Conservation (phyloP, 2,888 invertebrate genomes). For the Hypselothyrea guttata region DNA sequence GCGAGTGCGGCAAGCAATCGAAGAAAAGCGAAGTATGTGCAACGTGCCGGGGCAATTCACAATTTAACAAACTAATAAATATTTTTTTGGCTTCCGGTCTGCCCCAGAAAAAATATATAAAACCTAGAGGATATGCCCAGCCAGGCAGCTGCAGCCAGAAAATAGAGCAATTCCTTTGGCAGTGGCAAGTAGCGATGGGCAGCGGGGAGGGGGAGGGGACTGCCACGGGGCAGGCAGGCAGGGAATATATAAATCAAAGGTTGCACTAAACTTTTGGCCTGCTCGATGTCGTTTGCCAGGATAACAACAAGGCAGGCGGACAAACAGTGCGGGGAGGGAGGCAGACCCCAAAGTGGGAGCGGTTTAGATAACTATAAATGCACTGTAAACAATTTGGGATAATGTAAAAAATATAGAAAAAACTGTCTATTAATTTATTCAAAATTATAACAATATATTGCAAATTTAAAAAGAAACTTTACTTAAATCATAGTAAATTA, state of each 20-base stretch:
- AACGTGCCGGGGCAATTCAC: constrained; percentile 70
- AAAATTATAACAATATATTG: constrained; percentile 10
- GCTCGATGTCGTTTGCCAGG: constrained; percentile 76
- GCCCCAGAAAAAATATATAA: constrained; percentile 2
- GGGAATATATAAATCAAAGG: constrained; percentile 80
- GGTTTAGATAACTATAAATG: not conserved
- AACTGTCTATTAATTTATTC: too few relatives aligned
- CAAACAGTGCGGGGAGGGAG: constrained; percentile 1
- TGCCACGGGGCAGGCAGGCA: too few relatives aligned
- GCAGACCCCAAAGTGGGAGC: not conserved
- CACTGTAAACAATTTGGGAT: not conserved
- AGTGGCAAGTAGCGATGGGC: constrained; percentile 15
- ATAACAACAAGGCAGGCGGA: constrained; percentile 65
- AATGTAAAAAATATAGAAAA: constrained; percentile 4
- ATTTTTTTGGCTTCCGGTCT: constrained; percentile 77
- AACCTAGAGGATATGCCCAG: constrained; percentile 56
- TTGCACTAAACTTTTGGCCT: constrained; percentile 75
- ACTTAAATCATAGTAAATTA: too few relatives aligned
- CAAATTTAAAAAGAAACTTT: too few relatives aligned
- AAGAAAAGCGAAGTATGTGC: constrained; percentile 39
- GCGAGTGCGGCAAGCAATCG: constrained; percentile 25
- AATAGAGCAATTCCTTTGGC: constrained; percentile 76
- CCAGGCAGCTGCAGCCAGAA: constrained; percentile 39
- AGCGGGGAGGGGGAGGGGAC: not conserved
- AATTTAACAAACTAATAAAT: constrained; percentile 82